Percentiles rank a stretch among this genome's conserved stretches.
These are phyloP conservation scores for Melanotaenia boesemani DNA, from an alignment of 2,797 vertebrate species.

Conservation along the genomic window DNA sequence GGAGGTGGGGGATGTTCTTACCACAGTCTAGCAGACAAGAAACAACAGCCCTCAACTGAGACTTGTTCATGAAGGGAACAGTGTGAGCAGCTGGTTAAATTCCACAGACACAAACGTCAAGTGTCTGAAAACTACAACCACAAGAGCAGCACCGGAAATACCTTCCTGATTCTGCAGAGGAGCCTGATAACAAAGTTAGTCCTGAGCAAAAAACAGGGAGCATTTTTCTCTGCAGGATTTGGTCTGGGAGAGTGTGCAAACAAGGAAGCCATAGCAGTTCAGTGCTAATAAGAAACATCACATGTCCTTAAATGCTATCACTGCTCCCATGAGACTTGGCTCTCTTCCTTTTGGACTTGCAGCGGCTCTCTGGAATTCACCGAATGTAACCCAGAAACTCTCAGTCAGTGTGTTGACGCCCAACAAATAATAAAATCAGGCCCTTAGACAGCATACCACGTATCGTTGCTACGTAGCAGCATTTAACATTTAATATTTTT, in stretches of 20 bases:
- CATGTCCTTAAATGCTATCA: slow-evolving; percentile 21
- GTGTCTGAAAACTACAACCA: slow-evolving; percentile 20
- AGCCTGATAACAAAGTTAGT: slow-evolving; percentile 27
- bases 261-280: slow-evolving; percentile 7
- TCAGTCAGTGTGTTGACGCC: slow-evolving; percentile 10
- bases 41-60: slow-evolving; percentile 14
- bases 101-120: slow-evolving; percentile 38
- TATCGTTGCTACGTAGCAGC: not conserved
- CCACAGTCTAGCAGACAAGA: slow-evolving; percentile 25
- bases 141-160: slow-evolving; percentile 48
- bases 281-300: slow-evolving; percentile 19
- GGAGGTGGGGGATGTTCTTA: not conserved
- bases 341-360: slow-evolving; percentile 21
- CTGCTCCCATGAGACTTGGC: slow-evolving; percentile 29
- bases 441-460: not conserved
- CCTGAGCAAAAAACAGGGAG: slow-evolving; percentile 1
- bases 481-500: not conserved
- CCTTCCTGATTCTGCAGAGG: slow-evolving; percentile 42
- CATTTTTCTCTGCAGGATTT: slow-evolving; percentile 5
- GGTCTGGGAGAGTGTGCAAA: not conserved
- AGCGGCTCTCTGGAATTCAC: slow-evolving; percentile 33
- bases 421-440: slow-evolving; percentile 28
- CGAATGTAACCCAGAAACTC: slow-evolving; percentile 37
- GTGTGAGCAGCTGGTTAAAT: slow-evolving; percentile 43
- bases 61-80: slow-evolving; percentile 17